Base-by-base conservation (phyloP, 2,113 vertebrate genomes). In the Oryzias celebensis region DNA sequence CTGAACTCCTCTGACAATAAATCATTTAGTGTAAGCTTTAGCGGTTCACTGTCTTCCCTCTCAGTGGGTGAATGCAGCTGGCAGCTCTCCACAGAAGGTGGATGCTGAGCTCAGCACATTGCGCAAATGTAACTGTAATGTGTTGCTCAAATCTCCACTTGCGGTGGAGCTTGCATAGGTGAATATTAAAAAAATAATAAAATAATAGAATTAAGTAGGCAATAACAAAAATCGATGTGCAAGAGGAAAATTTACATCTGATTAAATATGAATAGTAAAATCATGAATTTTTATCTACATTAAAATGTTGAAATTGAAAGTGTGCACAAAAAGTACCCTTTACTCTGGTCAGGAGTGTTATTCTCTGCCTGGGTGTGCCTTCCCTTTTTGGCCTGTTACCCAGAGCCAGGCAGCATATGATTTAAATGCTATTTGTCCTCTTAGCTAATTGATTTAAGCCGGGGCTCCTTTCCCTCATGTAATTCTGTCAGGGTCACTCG, bases 361-460 rank as follows among this genome's bases (percentile, higher is more conserved):
- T 51, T 58, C 47, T 68, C 41, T 63, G 52, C 52, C 45, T 75
- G 65, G 24, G 8, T 60, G 48, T 73, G 14, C 58, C 49, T 13
- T 51, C 45, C 49, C 60, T 71, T 80, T 50, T 54, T 75, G 58
- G 45, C 55, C 49, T 4, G 13, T 58, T 76, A 76, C 71, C 66
- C 28, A 23, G 48, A 45, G 61, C 65, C 28, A 66, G 49, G 14
- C 56, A 48, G 49, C 48, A 64, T 81, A 76, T 87, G 81, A 89
- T 90, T 89, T 89, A 90, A 75, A 80, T 81, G 67, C 81, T 84
- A 84, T 89, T 81, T 90, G 80, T 87, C 82, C 88, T 92, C 73
- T 90, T 89, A 86, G 87, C 85, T 91, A 91, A 92, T 91, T 92
- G 80, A 82, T 84, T 89, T 90, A 91, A 73, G 57, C 73, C 53